A percentile compares a stretch with the other conserved stretches of the same genome.
phyloP scores from a whole-genome alignment of 2,888 invertebrate genomes.

The Resseliella maxima region DNA sequence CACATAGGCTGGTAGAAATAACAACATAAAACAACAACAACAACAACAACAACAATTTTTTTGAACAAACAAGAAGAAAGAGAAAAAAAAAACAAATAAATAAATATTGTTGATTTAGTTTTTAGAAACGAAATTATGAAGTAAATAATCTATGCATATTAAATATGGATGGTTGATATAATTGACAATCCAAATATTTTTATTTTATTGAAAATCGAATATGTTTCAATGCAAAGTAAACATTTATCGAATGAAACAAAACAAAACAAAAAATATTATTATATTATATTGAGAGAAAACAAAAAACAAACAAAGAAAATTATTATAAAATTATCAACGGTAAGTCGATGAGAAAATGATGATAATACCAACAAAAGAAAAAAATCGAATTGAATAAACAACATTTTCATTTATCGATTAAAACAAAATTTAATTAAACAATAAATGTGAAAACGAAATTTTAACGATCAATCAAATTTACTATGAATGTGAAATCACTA shows the following conservation, averaged over 20 bases:
- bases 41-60: background rate
- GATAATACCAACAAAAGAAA: too few relatives aligned
- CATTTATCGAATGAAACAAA: background rate
- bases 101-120: slow-evolving; percentile 27
- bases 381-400: slow-evolving; percentile 1
- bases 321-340: background rate
- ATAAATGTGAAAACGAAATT: slow-evolving; percentile 4
- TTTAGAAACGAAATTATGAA: slow-evolving; percentile 42
- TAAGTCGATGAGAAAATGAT: background rate
- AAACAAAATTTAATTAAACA: background rate
- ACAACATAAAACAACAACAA: too few relatives aligned
- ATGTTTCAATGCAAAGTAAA: slow-evolving; percentile 5
- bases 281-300: background rate
- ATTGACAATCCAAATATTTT: slow-evolving; percentile 37
- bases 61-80: background rate
- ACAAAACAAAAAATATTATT: background rate
- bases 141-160: slow-evolving; percentile 43
- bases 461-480: slow-evolving; percentile 35
- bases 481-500: background rate
- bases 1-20: background rate
- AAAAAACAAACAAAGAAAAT: too few relatives aligned
- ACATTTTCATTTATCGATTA: background rate
- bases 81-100: background rate
- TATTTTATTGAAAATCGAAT: slow-evolving; percentile 31
- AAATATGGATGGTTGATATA: slow-evolving; percentile 32